Evolutionary conservation across 2,888 invertebrate genomes (phyloP), one percentile per base, ranked within the genome.

Genomic region (Stegophylla sp.): DNA sequence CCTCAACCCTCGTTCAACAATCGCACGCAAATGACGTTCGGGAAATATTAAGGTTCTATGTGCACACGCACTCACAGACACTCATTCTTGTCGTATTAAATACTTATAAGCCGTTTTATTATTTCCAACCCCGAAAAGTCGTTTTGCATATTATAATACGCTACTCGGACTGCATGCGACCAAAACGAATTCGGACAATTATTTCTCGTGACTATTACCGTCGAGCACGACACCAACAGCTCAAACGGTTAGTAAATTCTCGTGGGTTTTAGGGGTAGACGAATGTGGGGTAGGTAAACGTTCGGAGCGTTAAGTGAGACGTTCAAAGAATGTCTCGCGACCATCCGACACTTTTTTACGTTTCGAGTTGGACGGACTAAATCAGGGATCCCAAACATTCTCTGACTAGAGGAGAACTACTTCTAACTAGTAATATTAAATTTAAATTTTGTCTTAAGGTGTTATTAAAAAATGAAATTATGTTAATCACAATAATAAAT

Each of bases 61-160:
- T 17, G 12, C 17, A n/a, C 26, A 45, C 26, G 17, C n/a, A 51
- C 28, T 51, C 12, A 15, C 15, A n/a, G 34, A 45, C 9, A 23
- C 15, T 17, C 17, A 41, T 1, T 34, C 15, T 34, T 34, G 34
- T 34, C 34, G 34, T 34, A 34, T 23, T 3, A 17, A 17, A n/a
- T n/a, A n/a, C 13, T 61, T 61, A 61, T 45, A n/a, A 61, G 9
- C 45, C 28, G 20, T 45, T 73, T 61, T 28, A 26, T 61, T 17
- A 26, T 61, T 17, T 45, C 13, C 4, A n/a, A 26, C n/a, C 15
- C n/a, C n/a, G n/a, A n/a, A n/a, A 13, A 73, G 28, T 61, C 61
- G 13, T 73, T 61, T 59, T 43, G 26, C 59, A 59, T 59, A 71
- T n/a, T n/a, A 53, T 72, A 23, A 15, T 72, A 23, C 23, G 15